Base-by-base conservation (phyloP, 2,797 vertebrate species). In the Xiphophorus birchmanni region DNA sequence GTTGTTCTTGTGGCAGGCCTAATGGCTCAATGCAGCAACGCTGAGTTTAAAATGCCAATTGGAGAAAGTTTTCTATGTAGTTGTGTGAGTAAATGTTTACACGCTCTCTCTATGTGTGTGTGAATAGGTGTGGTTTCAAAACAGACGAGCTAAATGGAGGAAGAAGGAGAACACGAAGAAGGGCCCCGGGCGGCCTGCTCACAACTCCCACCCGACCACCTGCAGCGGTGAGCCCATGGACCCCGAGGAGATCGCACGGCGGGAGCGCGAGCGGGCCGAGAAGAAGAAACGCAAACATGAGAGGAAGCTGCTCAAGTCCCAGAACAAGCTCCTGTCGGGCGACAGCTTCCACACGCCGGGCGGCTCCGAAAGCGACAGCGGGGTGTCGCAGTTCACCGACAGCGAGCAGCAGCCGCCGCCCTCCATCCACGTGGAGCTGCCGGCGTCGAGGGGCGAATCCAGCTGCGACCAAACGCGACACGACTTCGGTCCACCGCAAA, bases 101-200 rank as follows among this genome's bases (percentile, higher is more conserved):
- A 79, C 26, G 42, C 81, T 32, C 73, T 2, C 13, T 72, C 79
- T 44, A 85, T 54, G 73, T 80, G 17, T 32, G 2, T 88, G 47
- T 88, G 77, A 93, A 78, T 88, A 99, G 98, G 98, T 99, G 60
- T 99, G 98, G 98, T 99, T 99, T 96, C 98, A 99, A 95, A 99
- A 99, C 90, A 96, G 98, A 73, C 97, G 98, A 58, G 98, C 98
- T 58, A 99, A 99, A 92, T 99, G 98, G 98, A 96, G 98, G 85
- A 99, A 99, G 94, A 99, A 99, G 92, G 98, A 99, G 86, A 99
- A 99, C 94, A 99, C 98, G 0, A 99, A 99, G 95, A 99, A 99
- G 72, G 98, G 98, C 2, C 98, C 98, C 0, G 98, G 98, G 4
- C 93, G 98, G 89, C 98, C 98, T 0, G 98, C 98, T 2, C 98